Base-by-base conservation (phyloP, 2,888 invertebrate genomes). In the Amorpha juglandis region DNA sequence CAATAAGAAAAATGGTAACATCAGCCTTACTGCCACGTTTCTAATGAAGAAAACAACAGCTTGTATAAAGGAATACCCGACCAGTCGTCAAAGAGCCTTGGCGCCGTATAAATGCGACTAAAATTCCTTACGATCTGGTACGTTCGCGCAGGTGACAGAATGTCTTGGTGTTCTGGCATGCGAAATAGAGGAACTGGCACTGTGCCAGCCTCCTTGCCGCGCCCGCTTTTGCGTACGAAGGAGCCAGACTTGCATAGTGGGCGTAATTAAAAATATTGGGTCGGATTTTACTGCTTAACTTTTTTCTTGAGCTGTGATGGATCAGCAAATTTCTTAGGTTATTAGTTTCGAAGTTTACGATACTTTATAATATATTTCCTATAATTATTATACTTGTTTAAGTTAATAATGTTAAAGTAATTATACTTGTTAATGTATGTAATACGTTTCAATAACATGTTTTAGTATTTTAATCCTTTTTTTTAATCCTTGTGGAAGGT, bases 31-130 rank as follows among this genome's bases (percentile, higher is more conserved):
- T 78, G 73, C 74, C 77, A 77, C 75, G 74, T 77, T 83, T 79
- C 76, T 83, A 82, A 86, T 83, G 81, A 83, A 81, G 78, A 83
- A 84, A 82, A 87, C 86, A 85, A 82, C 81, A 78, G 79, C 71
- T 76, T 72, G 81, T 72, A 84, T 82, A 83, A 79, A 81, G 80
- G 77, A 76, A 70, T 73, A 68, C 68, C 67, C 70, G 72, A 63
- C 87, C 84, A 86, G 68, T 68, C 52, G 72, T 65, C 63, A 52
- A 42, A 74, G 86, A 80, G 52, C 87, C 67, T 71, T 70, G 73
- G 69, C 68, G 73, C 75, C 72, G 71, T 74, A 72, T 74, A 76
- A 77, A 71, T 70, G 71, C 68, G 69, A 70, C 67, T 72, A 66
- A 42, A 67, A 63, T 71, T 74, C 71, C 63, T 69, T 68, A 64